Evolutionary conservation across 2,113 vertebrate species (phyloP).

Genomic region (Ia io): DNA sequence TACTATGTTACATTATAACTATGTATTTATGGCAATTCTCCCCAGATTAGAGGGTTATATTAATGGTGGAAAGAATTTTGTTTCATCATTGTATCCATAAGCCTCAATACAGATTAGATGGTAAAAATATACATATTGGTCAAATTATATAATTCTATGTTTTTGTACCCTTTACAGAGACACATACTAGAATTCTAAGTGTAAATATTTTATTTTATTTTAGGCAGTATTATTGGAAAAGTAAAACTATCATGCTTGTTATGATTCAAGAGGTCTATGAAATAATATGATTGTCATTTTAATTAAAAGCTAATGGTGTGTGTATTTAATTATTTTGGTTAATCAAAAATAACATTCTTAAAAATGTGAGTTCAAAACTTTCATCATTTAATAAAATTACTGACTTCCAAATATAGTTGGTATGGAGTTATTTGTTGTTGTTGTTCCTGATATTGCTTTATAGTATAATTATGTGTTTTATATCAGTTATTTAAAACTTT

Average conservation of each 20-base stretch:
- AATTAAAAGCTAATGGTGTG: slow-evolving; percentile 72
- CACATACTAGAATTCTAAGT: background rate
- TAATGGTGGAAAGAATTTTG: background rate
- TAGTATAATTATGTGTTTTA: slow-evolving; percentile 34
- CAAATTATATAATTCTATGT: background rate
- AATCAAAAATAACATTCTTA: slow-evolving; percentile 61
- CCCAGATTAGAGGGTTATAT: background rate
- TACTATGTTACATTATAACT: background rate
- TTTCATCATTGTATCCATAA: background rate
- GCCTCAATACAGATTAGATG: background rate
- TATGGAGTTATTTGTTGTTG: background rate
- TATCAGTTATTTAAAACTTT: slow-evolving; percentile 1
- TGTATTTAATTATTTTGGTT: slow-evolving; percentile 74
- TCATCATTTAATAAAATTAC: slow-evolving; percentile 50
- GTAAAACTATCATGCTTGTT: slow-evolving; percentile 45
- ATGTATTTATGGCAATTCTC: background rate
- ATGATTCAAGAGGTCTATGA: slow-evolving; percentile 53
- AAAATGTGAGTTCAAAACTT: slow-evolving; percentile 51
- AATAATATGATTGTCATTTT: slow-evolving; percentile 64
- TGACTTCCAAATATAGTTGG: slow-evolving; percentile 42
- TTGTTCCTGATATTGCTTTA: slow-evolving; percentile 38
- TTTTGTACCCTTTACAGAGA: background rate
- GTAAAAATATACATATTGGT: background rate
- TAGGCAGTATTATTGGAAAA: slow-evolving; percentile 38
- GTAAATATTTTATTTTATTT: slow-evolving; percentile 55